Conservation (phyloP, 2,113 vertebrate species). For the Cairina moschata region DNA sequence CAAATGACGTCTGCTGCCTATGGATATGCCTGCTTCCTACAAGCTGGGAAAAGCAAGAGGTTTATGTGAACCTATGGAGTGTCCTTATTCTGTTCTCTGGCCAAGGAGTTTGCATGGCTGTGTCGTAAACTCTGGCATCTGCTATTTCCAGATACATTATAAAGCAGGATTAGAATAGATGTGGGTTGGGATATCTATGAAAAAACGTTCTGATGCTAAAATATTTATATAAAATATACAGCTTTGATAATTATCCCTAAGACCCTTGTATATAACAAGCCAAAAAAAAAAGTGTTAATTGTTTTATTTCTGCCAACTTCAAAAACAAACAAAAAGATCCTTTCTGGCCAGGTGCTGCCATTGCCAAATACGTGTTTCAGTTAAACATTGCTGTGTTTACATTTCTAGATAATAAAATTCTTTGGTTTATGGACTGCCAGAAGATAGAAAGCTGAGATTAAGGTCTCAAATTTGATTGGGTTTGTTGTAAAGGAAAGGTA, state of each 20-base stretch:
- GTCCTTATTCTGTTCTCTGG: background rate
- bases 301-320: background rate
- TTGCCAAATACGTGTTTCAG: slow-evolving; percentile 16
- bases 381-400: slow-evolving; percentile 42
- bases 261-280: background rate
- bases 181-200: background rate
- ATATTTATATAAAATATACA: background rate
- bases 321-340: background rate
- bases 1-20: background rate
- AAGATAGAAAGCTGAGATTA: slow-evolving; percentile 38
- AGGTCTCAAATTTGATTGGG: background rate
- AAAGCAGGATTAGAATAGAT: background rate
- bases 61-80: background rate
- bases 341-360: background rate
- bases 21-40: rapidly evolving
- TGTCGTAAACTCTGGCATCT: background rate
- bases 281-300: background rate
- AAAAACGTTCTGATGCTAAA: background rate
- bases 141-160: background rate
- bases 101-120: background rate
- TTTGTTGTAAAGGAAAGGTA: background rate
- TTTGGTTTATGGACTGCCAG: slow-evolving; percentile 37
- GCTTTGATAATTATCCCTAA: background rate
- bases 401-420: slow-evolving; percentile 51
- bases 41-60: background rate